phyloP scores from a whole-genome alignment of 2,888 invertebrate genomes.

The Leptinotarsa tumamoca region DNA sequence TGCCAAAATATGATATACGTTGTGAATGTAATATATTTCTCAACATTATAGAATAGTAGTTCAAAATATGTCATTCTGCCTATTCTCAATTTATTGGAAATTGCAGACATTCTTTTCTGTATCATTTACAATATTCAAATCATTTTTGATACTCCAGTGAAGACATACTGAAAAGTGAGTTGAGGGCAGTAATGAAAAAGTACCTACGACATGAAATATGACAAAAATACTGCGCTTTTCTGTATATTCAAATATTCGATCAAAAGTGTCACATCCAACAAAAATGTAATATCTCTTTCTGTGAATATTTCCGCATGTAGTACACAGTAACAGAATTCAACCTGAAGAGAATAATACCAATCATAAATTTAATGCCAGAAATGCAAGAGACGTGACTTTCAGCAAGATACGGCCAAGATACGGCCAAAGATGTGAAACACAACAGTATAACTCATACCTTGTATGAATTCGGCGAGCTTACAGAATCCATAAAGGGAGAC shows the following conservation, averaged over 20 bases:
- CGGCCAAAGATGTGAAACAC: constrained; percentile 17
- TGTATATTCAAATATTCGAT: not conserved
- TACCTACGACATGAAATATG: no score
- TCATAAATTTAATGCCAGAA: constrained; percentile 11
- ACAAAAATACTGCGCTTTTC: no score
- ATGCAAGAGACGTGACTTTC: constrained; percentile 10
- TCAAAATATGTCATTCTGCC: no score
- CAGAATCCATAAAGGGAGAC: constrained; percentile 15
- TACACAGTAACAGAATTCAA: not conserved
- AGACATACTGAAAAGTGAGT: no score
- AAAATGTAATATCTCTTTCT: not conserved
- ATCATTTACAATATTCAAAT: no score
- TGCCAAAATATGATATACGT: no score
- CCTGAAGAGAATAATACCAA: constrained; percentile 12
- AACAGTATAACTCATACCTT: constrained; percentile 14
- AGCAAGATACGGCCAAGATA: constrained; percentile 12
- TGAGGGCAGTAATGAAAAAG: no score
- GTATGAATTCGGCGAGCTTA: constrained; percentile 6
- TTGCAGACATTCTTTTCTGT: no score
- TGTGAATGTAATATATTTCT: no score
- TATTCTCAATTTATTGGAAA: no score
- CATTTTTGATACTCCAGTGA: no score
- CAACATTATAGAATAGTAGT: no score
- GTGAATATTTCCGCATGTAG: not conserved
- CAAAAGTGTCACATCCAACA: not conserved